Evolutionary conservation across 35 echinoderm and acorn worm genomes (phyloP).

Genomic region (Ophioderma brevispina): DNA sequence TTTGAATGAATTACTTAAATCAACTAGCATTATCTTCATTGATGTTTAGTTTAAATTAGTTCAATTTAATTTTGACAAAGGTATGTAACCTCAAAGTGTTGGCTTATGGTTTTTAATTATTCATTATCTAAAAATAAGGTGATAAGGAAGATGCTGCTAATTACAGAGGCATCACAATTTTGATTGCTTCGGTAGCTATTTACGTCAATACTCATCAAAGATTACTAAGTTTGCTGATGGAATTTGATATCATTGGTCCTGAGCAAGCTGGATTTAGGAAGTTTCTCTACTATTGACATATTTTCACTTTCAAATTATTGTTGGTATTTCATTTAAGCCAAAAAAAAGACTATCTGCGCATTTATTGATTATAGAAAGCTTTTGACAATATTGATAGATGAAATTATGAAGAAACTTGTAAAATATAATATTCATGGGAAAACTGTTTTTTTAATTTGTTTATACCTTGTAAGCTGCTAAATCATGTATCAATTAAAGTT

Average conservation of each 20-base stretch:
- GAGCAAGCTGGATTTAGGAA: conserved; percentile 46
- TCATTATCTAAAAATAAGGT: too few relatives aligned
- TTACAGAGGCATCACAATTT: too few relatives aligned
- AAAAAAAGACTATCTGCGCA: conserved; percentile 50
- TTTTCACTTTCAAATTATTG: conserved; percentile 26
- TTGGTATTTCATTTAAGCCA: conserved; percentile 33
- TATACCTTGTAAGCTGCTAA: conserved; percentile 47
- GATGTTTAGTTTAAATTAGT: too few relatives aligned
- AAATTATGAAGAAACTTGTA: conserved; percentile 40
- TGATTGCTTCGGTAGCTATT: too few relatives aligned
- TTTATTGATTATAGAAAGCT: conserved; percentile 66
- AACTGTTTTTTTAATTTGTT: conserved; percentile 56
- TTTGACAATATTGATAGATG: conserved; percentile 58
- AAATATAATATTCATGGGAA: conserved; percentile 61
- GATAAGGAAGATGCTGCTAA: too few relatives aligned
- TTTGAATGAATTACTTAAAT: too few relatives aligned
- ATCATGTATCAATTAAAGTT: conserved; percentile 23
- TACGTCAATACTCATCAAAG: neutral
- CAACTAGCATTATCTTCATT: too few relatives aligned
- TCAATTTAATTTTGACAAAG: too few relatives aligned
- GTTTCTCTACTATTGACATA: conserved; percentile 34
- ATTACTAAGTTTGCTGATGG: neutral
- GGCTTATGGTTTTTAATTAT: too few relatives aligned
- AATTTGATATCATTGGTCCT: neutral
- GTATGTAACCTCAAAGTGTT: too few relatives aligned